Base-by-base conservation (phyloP, 2,797 vertebrate species). In the Chaetophractus vellerosus region DNA sequence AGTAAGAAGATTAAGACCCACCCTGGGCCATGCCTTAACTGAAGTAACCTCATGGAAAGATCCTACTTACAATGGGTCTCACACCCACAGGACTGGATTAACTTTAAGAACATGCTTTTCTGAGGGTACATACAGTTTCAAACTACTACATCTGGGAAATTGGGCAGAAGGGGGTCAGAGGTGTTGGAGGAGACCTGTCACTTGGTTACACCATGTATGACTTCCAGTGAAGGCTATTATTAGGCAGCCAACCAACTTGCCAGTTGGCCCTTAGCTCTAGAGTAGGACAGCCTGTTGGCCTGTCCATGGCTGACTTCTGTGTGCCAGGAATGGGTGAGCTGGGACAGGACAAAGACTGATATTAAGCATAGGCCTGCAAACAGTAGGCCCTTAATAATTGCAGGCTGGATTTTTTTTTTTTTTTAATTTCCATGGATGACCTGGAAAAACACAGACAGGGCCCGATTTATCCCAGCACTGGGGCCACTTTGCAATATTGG, bases 401-500 rank as follows among this genome's bases (percentile, higher is more conserved):
- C 59, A 76, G n/a, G 14, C 48, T 31, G 18, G 19, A 18, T 41
- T 55, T 55, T 18, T 52, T 55, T 55, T 45, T 45, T 45, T 45
- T 45, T 45, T 45, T 45, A 45, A 55, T 55, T 55, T 38, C 23
- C 59, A 28, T 71, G 78, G 36, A 59, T 24, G 45, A 59, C 86
- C 26, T 15, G n/a, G 74, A 63, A 91, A 69, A 86, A 64, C 2
- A 1, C n/a, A 91, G 80, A 45, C 33, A 71, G 36, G n/a, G 38
- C 41, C 26, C 93, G 84, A 80, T 80, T 90, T 76, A 59, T 45
- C 63, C 61, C 33, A 69, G 24, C 63, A 6, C 89, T 2, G 57
- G 71, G 79, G 55, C 80, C 24, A 12, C 79, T 95, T 71, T 68
- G 66, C 66, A 87, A 63, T 80, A 72, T 19, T 75, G 79, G 55